A percentile compares a stretch with the other conserved stretches of the same genome.
phyloP scores from a whole-genome alignment of 2,113 vertebrate species.

The Trematomus loennbergii region DNA sequence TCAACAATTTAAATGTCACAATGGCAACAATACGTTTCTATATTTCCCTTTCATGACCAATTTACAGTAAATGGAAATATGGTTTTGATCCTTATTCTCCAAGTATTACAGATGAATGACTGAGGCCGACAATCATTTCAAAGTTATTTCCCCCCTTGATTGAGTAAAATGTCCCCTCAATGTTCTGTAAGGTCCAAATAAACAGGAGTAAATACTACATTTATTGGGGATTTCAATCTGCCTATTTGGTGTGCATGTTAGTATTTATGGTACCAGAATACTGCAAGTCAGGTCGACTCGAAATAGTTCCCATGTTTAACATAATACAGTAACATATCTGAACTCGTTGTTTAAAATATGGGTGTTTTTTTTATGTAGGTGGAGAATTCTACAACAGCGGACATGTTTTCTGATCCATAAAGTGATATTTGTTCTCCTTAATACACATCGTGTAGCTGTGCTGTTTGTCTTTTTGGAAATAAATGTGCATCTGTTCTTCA shows the following conservation, averaged over 20 bases:
- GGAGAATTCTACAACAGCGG: not conserved
- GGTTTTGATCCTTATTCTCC: not conserved
- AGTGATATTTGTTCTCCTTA: not conserved
- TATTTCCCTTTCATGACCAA: too few species aligned
- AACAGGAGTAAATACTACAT: too few species aligned
- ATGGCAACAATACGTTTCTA: not conserved
- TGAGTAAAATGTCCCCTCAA: too few species aligned
- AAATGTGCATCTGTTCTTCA: slow-evolving; percentile 31
- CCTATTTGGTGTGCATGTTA: too few species aligned
- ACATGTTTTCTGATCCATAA: not conserved
- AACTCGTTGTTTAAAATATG: not conserved
- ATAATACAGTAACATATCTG: not conserved
- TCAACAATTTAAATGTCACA: slow-evolving; percentile 43
- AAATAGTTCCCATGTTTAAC: not conserved
- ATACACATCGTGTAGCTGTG: not conserved
- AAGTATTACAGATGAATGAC: not conserved
- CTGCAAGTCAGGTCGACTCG: not conserved
- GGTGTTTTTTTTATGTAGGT: too few species aligned
- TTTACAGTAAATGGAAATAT: not conserved
- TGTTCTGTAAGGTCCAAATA: too few species aligned
- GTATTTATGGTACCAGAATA: not conserved
- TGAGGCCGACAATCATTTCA: too few species aligned
- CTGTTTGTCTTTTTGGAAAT: not conserved
- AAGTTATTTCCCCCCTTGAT: too few species aligned
- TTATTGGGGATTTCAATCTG: too few species aligned